Evolutionary conservation across 2,888 invertebrate species (phyloP), one percentile per base, ranked within the genome.

Genomic region (Margaritifera margaritifera): DNA sequence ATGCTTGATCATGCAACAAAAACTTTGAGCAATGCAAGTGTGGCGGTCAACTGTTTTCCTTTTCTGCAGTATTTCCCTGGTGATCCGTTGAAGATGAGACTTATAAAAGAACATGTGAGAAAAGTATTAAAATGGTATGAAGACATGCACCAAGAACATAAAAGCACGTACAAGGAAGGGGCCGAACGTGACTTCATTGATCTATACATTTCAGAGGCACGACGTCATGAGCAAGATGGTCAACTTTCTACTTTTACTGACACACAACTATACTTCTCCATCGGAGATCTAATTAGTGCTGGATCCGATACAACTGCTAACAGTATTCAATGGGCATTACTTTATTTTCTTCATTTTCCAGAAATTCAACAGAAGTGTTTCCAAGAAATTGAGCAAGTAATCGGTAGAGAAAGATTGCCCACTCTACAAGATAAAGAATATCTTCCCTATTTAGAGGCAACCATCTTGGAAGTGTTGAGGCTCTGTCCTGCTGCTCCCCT

Each of bases 281-380:
- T 80, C 20, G 53, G 62, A 1, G 82, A 83, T 55, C 70, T 84
- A 11, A 80, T 84, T 57, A 67, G 72, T 18, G 84, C 84, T 20
- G 85, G 84, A 1, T 75, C 82, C 84, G 95, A 95, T 83, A 95
- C 95, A 1, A 94, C 94, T 0, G 93, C 94, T 20, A 94, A 96
- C n/a, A 95, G 94, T 1, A 94, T 96, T 74, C 94, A 94, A 85
- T 96, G 96, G 92, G 94, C 94, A 72, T 91, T 96, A 6, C 94
- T 94, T 74, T 92, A 95, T 84, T 92, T 96, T 85, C 95, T 95
- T 15, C 92, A 94, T 62, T 93, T 96, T 85, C 94, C 94, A 54
- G 92, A 95, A 19, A 93, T 79, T 5, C 69, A 77, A 51, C 64
- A 69, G 11, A 69, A 67, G 59, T 74, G 77, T 64, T 73, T 69